phyloP scores from a whole-genome alignment of 2,113 vertebrate species.

The Alosa alosa region DNA sequence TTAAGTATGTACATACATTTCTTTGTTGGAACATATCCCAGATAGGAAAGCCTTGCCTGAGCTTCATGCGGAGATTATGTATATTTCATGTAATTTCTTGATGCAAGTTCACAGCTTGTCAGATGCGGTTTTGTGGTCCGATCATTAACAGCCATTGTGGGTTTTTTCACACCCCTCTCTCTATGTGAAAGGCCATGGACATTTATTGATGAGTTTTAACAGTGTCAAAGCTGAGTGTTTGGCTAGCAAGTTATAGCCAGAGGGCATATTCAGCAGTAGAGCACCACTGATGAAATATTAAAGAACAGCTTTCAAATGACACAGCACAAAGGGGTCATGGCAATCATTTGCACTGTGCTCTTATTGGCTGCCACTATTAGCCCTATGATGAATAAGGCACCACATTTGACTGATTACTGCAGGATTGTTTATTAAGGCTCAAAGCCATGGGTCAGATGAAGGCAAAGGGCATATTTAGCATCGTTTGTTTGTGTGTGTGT shows the following conservation, averaged over 20 bases:
- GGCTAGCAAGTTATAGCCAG: neutral
- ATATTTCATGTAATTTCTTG: neutral
- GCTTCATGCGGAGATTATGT: neutral
- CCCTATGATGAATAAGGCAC: constrained; percentile 41
- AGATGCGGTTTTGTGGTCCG: too few species aligned
- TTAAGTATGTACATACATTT: constrained; percentile 2
- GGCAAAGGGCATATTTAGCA: constrained; percentile 30
- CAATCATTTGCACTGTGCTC: constrained; percentile 37
- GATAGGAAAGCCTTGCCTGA: neutral
- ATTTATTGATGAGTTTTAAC: neutral
- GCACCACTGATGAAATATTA: neutral
- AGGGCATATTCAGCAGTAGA: neutral
- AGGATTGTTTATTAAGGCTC: constrained; percentile 45
- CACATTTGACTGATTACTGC: constrained; percentile 37
- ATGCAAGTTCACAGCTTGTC: too few species aligned
- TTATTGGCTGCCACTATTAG: constrained; percentile 34
- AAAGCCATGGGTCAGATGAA: constrained; percentile 36
- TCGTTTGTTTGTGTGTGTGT: constrained; percentile 21
- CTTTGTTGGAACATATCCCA: neutral
- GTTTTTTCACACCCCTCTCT: too few species aligned
- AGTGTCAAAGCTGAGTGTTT: neutral
- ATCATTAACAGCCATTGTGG: too few species aligned
- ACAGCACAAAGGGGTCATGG: constrained; percentile 16
- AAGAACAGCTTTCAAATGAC: neutral
- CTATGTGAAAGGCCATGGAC: neutral